Evolutionary conservation across 2,888 invertebrate species (phyloP).

Genomic region (Endotricha flammealis): DNA sequence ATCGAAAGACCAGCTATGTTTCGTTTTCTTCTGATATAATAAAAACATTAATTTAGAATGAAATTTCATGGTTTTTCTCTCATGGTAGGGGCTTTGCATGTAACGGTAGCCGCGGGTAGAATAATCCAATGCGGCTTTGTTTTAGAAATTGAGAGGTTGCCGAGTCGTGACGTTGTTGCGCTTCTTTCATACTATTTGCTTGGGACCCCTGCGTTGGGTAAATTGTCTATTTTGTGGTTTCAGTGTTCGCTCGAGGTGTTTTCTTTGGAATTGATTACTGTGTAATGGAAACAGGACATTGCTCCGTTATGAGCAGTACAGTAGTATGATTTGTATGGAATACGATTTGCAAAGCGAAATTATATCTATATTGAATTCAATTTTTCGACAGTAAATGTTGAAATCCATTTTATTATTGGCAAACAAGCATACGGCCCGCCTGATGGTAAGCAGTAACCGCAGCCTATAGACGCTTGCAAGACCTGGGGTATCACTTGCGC

Average conservation of each 20-base stretch:
- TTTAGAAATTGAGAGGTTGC: slow-evolving; percentile 70
- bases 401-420: too few species aligned
- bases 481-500: too few species aligned
- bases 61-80: slow-evolving; percentile 10
- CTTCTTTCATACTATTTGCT: slow-evolving; percentile 40
- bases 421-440: too few species aligned
- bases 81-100: slow-evolving; percentile 41
- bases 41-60: too few species aligned
- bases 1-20: too few species aligned
- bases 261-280: slow-evolving; percentile 23
- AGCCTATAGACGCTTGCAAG: too few species aligned
- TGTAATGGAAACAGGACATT: slow-evolving; percentile 11
- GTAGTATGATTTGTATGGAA: too few species aligned
- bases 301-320: slow-evolving; percentile 10
- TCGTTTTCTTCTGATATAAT: too few species aligned
- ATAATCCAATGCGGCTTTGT: slow-evolving; percentile 68
- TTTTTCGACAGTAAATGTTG: too few species aligned
- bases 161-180: slow-evolving; percentile 55
- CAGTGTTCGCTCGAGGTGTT: slow-evolving; percentile 12
- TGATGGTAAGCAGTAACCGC: too few species aligned
- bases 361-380: too few species aligned
- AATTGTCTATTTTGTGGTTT: slow-evolving; percentile 39
- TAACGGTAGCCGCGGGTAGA: slow-evolving; percentile 67
- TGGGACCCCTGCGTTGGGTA: slow-evolving; percentile 37
- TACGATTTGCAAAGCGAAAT: too few species aligned